Percentiles rank a stretch among this genome's conserved stretches.
phyloP scores from a whole-genome alignment of 2,797 vertebrate species.

The Eptatretus atami region DNA sequence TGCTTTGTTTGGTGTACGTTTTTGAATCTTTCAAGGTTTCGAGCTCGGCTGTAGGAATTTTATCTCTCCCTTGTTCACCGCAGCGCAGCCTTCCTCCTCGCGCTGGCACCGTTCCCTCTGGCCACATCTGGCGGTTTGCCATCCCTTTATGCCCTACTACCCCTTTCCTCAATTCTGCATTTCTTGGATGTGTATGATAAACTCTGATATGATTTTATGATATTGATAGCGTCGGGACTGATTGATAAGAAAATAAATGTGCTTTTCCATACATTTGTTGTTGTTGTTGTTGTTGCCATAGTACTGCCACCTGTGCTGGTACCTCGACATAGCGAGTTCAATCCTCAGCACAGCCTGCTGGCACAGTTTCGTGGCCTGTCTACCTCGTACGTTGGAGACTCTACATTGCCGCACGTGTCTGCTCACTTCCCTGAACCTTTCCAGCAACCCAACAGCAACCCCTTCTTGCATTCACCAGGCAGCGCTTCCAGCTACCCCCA shows the following conservation, averaged over 20 bases:
- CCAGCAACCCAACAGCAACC: conserved; percentile 38
- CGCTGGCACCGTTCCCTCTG: no score
- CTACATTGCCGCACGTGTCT: conserved; percentile 87
- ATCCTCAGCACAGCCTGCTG: conserved; percentile 80
- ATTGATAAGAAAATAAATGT: background rate
- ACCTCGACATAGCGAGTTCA: conserved; percentile 88
- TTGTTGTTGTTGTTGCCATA: conserved; percentile 13
- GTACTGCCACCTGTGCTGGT: conserved; percentile 90
- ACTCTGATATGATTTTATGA: no score
- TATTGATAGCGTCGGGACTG: background rate
- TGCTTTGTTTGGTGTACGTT: no score
- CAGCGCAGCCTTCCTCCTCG: no score
- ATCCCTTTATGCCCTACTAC: no score
- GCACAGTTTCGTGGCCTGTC: conserved; percentile 76
- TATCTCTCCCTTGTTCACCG: no score
- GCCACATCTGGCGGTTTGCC: no score
- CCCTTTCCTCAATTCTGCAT: no score
- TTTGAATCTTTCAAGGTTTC: no score
- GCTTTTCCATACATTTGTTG: conserved; percentile 6
- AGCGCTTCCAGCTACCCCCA: conserved; percentile 59
- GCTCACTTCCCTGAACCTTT: conserved; percentile 58
- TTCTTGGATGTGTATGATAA: no score
- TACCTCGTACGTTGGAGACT: conserved; percentile 40
- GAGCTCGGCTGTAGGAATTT: no score
- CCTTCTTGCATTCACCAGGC: conserved; percentile 47